Conservation (phyloP, 2,888 invertebrate species). For the Selenia dentaria region DNA sequence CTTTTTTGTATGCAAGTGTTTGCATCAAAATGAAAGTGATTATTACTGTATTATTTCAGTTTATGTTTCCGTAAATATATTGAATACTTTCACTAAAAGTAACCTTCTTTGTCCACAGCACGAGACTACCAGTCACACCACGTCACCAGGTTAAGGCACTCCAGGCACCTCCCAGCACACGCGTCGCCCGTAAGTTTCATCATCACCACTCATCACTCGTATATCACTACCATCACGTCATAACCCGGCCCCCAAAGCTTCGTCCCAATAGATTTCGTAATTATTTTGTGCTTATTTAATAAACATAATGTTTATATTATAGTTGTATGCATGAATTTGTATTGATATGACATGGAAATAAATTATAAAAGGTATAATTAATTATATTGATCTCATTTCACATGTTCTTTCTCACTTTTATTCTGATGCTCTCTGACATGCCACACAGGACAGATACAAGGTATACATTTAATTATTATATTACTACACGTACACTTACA, state of each 20-base stretch:
- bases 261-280: conserved; percentile 63
- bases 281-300: conserved; percentile 68
- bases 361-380: no score
- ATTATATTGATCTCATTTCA: conserved; percentile 20
- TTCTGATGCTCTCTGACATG: conserved; percentile 33
- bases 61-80: no score
- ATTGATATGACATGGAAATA: conserved; percentile 25
- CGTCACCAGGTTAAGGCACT: conserved; percentile 73
- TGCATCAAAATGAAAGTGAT: no score
- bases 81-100: conserved; percentile 1
- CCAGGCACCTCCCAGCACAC: conserved; percentile 68
- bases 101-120: conserved; percentile 54
- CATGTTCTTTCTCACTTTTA: conserved; percentile 30
- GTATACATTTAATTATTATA: conserved; percentile 20
- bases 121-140: conserved; percentile 71
- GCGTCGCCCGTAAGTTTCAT: conserved; percentile 67
- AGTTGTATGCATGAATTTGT: conserved; percentile 35
- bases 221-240: conserved; percentile 42
- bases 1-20: no score
- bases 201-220: conserved; percentile 30
- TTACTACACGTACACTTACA: background rate
- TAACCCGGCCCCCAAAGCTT: conserved; percentile 62
- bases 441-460: conserved; percentile 37
- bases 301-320: conserved; percentile 34
- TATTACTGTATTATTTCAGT: no score